Evolutionary conservation across 2,797 vertebrate species (phyloP), one percentile per base, ranked within the genome.

Genomic region (Delichon dasypus): DNA sequence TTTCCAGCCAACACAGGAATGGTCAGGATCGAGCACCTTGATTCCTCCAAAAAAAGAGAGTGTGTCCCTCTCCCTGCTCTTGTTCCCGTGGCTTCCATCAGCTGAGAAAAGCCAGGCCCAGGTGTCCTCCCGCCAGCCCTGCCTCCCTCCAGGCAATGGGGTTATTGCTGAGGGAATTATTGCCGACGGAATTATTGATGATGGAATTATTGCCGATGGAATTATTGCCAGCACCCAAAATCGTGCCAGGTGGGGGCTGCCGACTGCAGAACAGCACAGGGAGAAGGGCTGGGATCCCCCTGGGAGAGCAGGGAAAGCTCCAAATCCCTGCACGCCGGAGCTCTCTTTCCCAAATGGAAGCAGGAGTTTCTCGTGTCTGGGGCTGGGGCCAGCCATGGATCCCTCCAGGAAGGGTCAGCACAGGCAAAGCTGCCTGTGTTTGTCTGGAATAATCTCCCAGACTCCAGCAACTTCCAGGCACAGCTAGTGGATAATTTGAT

Each of bases 321-420:
- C 54, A 51, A 7, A 65, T 3, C 76, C 62, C 23, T 4, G 40
- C 3, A 10, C 9, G 3, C 29, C 1, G 30, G 38, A 11, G 6
- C 4, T 17, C 32, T 13, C 5, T 10, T 20, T 48, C 66, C 57
- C 66, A 58, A 12, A 42, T 0, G 5, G 13, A 38, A 60, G 6
- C 0, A 1, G 21, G 55, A 53, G 2, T 8, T 44, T 7, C 27
- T 14, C 7, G 1, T 11, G 2, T 1, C 38, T 3, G 38, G 30
- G 54, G 36, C 53, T 1, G 1, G 8, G 21, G 47, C 15, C 60
- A 70, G 32, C 30, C 14, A 2, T 0, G 29, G 27, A 11, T 26
- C 16, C 26, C 23, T 53, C 2, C 22, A 38, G 29, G 10, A 47
- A 5, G n/a, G 9, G 6, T 1, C 11, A 48, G 57, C 23, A 3